Base-by-base conservation (phyloP, 2,113 vertebrate genomes). In the Propithecus coquereli region DNA sequence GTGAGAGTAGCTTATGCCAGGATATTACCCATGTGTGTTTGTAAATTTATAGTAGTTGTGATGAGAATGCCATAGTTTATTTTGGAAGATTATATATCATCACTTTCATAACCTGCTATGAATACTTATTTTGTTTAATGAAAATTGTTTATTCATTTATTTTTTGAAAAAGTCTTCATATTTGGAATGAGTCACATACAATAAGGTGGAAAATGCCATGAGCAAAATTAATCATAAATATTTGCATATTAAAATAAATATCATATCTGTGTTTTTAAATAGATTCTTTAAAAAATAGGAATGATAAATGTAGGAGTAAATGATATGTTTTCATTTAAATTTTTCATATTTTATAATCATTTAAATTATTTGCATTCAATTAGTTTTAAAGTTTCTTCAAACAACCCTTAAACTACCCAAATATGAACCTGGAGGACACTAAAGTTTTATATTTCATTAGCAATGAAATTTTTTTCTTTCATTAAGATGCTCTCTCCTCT, bases 221-320 rank as follows among this genome's bases (percentile, higher is more conserved):
- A 79, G 40, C 16, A 73, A 94, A 92, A 94, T 93, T 91, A 65
- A 89, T 94, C 6, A 82, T 85, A 91, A 88, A 88, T 93, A 91
- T 81, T 87, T 91, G 63, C 47, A 88, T 85, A 68, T 40, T 52
- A 70, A 87, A 92, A 25, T 68, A 77, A 73, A 91, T 80, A 22
- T 94, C 10, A 83, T 2, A 81, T 71, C 13, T 16, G 40, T 57
- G 34, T 85, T 88, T 91, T 52, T 54, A 92, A 92, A 71, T 63
- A 74, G 79, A 57, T 45, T 73, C 73, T 81, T 59, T 88, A 43
- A 87, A 94, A 94, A 85, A 83, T 43, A 91, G 17, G 17, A 63
- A 91, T 68, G 34, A 57, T 50, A 90, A 74, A 74, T 34, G 37
- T 81, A 43, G 23, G 63, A n/a, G 6, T 70, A 10, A 80, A 43